A percentile compares a stretch with the other conserved stretches of the same genome.
Evolutionary conservation across 2,797 vertebrate species (phyloP).

Genomic region (Periparus ater): DNA sequence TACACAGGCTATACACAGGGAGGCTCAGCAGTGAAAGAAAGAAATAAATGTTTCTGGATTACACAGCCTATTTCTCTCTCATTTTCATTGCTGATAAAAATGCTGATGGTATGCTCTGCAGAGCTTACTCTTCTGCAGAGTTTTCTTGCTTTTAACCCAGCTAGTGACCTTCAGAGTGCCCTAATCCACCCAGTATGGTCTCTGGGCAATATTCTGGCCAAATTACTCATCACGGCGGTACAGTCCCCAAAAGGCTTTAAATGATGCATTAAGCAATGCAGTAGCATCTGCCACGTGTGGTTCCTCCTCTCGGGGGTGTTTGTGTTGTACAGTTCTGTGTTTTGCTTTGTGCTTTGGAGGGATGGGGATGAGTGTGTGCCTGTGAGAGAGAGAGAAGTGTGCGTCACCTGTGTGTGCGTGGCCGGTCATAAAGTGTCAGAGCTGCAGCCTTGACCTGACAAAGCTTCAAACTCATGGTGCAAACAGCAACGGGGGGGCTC

Average conservation of each 20-base stretch:
- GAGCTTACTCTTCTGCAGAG: not conserved
- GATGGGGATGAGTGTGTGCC: rapidly evolving
- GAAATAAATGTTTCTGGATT: not conserved
- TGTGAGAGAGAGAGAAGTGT: not conserved
- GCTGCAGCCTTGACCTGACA: not conserved
- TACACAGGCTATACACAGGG: not conserved
- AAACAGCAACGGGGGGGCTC: rapidly evolving
- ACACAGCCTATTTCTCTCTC: not conserved
- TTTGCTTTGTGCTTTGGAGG: not conserved
- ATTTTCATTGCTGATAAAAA: not conserved
- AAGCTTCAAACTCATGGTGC: not conserved
- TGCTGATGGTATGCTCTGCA: not conserved
- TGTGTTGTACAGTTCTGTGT: not conserved
- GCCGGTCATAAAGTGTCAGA: not conserved
- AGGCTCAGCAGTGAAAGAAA: not conserved
- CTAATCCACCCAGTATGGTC: not conserved
- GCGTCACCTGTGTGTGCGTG: rapidly evolving
- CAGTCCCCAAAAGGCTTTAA: conserved; percentile 47
- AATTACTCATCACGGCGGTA: not conserved
- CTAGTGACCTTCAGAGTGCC: conserved; percentile 20
- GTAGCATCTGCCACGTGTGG: conserved; percentile 40
- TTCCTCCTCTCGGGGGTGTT: not conserved
- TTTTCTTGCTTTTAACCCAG: conserved; percentile 5
- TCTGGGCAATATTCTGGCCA: conserved; percentile 25
- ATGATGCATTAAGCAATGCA: conserved; percentile 57